Evolutionary conservation across 2,888 invertebrate genomes (phyloP), one percentile per base, ranked within the genome.

Genomic region (Pristionchus maxplancki): DNA sequence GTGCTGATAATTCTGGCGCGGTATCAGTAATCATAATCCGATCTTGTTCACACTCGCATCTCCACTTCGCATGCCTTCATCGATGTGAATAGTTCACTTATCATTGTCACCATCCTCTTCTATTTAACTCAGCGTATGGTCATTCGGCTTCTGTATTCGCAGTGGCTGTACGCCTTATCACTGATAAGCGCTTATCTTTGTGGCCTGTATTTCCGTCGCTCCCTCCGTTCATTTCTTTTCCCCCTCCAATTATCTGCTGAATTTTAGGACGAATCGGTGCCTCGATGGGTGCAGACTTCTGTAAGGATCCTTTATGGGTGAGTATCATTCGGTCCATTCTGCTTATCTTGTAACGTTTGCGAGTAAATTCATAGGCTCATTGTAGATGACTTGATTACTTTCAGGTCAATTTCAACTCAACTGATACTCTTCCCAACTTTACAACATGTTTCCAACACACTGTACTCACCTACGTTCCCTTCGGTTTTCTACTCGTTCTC

Each of bases 391-490:
- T 34, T 37, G 8, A 37, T 40, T 37, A 8, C 40, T 40, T 74
- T 15, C 31, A 64, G 64, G 64, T 64, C n/a, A 31, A 64, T 28
- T n/a, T 85, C 11, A 62, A 44, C 20, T 34, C 20, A 15, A 67
- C 86, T 64, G n/a, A 34, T 28, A 86, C 58, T 28, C 83, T 94
- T 9, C 93, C 94, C 24, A 94, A 93, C 86, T 82, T 93, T 15
- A 91, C 92, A 28, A 88, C 90, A 87, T 94, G 94, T 89, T 90
- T 91, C 71, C 94, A 93, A 89, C 93, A 93, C 86, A 93, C 93
- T n/a, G 78, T 92, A n/a, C 90, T 94, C 85, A 91, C 93, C 50
- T 94, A 92, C 93, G 88, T 91, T 34, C 94, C 94, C 31, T 89
- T 92, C 13, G 44, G 88, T 17, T 91, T 90, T 34, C 85, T 88